These are phyloP conservation scores for Neoitamus cyanurus DNA, from an alignment of 2,888 invertebrate species.

Conservation along the genomic window DNA sequence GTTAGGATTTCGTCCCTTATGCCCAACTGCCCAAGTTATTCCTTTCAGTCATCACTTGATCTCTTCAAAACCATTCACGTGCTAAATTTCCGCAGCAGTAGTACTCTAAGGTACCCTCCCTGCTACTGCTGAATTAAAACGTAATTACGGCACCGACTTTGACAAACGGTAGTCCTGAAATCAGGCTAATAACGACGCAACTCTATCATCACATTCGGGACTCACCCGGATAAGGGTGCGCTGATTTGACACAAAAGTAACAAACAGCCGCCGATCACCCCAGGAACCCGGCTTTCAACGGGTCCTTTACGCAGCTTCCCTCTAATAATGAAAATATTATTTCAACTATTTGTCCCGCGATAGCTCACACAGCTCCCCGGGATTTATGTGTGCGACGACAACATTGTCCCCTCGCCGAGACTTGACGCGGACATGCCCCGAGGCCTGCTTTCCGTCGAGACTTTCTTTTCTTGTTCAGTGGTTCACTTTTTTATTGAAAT, in stretches of 20 bases:
- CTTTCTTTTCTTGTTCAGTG: not conserved
- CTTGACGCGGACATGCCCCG: slow-evolving; percentile 4
- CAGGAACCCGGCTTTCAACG: not conserved
- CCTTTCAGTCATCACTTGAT: slow-evolving; percentile 8
- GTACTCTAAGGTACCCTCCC: not conserved
- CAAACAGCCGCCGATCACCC: slow-evolving; percentile 19
- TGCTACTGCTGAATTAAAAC: slow-evolving; percentile 23
- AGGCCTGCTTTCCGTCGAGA: slow-evolving; percentile 13
- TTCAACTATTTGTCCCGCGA: slow-evolving; percentile 10
- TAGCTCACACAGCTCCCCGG: not conserved
- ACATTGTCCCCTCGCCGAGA: not conserved
- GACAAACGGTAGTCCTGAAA: not conserved
- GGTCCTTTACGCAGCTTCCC: slow-evolving; percentile 27
- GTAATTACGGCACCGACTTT: slow-evolving; percentile 44
- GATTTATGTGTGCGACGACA: not conserved
- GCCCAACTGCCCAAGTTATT: not conserved
- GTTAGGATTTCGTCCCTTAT: not conserved
- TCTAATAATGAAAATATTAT: slow-evolving; percentile 49
- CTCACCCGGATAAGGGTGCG: slow-evolving; percentile 1
- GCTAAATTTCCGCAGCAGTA: slow-evolving; percentile 32
- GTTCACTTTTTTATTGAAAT: slow-evolving; percentile 14
- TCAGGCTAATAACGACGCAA: slow-evolving; percentile 34
- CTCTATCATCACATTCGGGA: not conserved
- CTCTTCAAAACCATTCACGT: slow-evolving; percentile 38
- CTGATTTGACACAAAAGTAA: slow-evolving; percentile 29